Base-by-base conservation (phyloP, 2,888 invertebrate species). In the Dynastes hyllus region DNA sequence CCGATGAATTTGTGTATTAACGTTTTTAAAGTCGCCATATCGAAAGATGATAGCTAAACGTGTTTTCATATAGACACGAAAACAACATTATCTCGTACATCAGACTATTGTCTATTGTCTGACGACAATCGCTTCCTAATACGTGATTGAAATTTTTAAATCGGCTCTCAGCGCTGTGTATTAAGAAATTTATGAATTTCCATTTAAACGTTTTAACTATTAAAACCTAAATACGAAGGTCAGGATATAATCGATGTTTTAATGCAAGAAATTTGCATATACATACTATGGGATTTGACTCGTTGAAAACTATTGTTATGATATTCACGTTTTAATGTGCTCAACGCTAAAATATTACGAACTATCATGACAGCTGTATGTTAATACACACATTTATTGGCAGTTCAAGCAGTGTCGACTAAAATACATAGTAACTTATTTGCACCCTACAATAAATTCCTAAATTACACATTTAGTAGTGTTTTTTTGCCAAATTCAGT, bases 71-170 rank as follows among this genome's bases (percentile, higher is more conserved):
- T 55, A 65, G 55, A 79, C 79, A 78, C 69, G 78, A 80, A 81
- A 81, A 79, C 73, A 77, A 75, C 79, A 81, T 78, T 81, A 81
- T 81, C 81, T 81, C 77, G 65, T 78, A 77, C 75, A 80, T 81
- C 80, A 67, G 79, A 53, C 78, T 75, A 84, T 84, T 84, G 84
- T 84, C 82, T 83, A 84, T 84, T 84, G 82, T 82, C 82, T 83
- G 83, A 82, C 80, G 80, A 81, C 83, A 80, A 83, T 83, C 82
- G 81, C 83, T 84, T 84, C 84, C 83, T 84, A 84, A 84, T 84
- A 82, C 84, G 84, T 83, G 84, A 81, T 83, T 81, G 77, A 79
- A 80, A 81, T 83, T 81, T 82, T 82, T 81, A 79, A 78, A 66
- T 50, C 69, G 63, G 32, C 50, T 63, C 9, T 67, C 45, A 8